phyloP scores from a whole-genome alignment of 2,113 vertebrate species.

The Fregata magnificens region DNA sequence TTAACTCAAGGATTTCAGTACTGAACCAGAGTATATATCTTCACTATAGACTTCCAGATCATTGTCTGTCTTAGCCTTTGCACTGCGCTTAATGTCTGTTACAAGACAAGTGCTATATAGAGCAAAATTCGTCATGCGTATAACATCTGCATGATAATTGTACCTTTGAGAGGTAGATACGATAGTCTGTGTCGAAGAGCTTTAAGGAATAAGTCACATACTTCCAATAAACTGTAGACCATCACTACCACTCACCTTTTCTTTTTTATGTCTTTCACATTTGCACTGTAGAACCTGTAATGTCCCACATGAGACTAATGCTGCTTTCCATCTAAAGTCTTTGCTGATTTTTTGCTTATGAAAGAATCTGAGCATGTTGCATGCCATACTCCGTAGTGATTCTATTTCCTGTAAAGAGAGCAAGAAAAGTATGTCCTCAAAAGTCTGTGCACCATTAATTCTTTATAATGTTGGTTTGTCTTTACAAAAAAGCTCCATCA shows the following conservation, averaged over 20 bases:
- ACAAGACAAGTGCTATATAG: neutral
- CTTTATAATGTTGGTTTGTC: neutral
- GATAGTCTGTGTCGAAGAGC: neutral
- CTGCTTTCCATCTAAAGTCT: slow-evolving; percentile 31
- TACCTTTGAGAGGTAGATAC: neutral
- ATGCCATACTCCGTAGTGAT: slow-evolving; percentile 39
- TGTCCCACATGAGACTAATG: slow-evolving; percentile 20
- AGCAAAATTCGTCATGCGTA: neutral
- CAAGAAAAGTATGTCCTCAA: neutral
- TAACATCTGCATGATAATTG: neutral
- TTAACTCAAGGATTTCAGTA: neutral
- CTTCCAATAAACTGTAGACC: neutral
- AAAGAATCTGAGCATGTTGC: slow-evolving; percentile 45
- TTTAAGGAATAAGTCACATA: neutral
- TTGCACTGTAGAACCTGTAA: slow-evolving; percentile 41
- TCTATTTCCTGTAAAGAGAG: slow-evolving; percentile 37
- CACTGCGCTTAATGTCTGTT: neutral
- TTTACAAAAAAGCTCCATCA: neutral
- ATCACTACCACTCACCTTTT: neutral
- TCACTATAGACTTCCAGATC: neutral
- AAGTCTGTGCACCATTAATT: neutral
- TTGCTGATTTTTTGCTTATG: neutral
- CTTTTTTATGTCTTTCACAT: slow-evolving; percentile 19
- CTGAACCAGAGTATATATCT: neutral
- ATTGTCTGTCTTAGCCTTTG: neutral